A percentile compares a stretch with the other conserved stretches of the same genome.
These are phyloP conservation scores for Pampusana beccarii DNA, from an alignment of 2,113 vertebrate species.

Conservation along the genomic window DNA sequence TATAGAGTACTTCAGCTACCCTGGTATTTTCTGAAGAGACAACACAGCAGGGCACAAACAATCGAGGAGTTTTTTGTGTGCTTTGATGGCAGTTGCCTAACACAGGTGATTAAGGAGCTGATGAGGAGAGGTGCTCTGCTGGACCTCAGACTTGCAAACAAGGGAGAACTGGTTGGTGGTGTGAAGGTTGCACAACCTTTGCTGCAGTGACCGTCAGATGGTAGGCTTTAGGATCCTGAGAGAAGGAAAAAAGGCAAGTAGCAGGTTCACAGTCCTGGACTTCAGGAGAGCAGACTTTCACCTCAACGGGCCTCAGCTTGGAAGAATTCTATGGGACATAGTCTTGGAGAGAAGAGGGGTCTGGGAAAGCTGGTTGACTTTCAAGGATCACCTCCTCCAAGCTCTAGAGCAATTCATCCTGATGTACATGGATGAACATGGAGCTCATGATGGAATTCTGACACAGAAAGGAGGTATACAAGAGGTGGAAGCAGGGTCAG, in stretches of 20 bases:
- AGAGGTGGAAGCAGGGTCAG: no score
- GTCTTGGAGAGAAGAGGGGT: no score
- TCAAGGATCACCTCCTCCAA: no score
- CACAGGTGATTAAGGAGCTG: neutral
- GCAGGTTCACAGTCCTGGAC: neutral
- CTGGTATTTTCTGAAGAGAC: neutral
- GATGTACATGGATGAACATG: no score
- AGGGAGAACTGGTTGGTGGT: neutral
- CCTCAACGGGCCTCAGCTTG: neutral
- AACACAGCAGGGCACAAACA: neutral
- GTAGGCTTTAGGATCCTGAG: neutral
- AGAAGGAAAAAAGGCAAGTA: neutral
- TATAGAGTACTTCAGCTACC: neutral
- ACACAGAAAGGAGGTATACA: no score
- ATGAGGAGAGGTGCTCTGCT: neutral
- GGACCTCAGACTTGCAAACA: neutral
- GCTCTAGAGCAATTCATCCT: no score
- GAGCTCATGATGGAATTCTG: no score
- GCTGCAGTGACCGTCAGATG: fast-evolving
- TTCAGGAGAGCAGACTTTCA: neutral
- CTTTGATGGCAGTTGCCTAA: neutral
- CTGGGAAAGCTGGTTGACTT: no score
- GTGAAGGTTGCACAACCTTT: neutral
- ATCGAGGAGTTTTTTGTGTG: neutral
- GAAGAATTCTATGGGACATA: neutral